Percentiles rank a stretch among this genome's conserved stretches.
phyloP scores from a whole-genome alignment of 2,113 vertebrate species.

The Hippopotamus amphibius region DNA sequence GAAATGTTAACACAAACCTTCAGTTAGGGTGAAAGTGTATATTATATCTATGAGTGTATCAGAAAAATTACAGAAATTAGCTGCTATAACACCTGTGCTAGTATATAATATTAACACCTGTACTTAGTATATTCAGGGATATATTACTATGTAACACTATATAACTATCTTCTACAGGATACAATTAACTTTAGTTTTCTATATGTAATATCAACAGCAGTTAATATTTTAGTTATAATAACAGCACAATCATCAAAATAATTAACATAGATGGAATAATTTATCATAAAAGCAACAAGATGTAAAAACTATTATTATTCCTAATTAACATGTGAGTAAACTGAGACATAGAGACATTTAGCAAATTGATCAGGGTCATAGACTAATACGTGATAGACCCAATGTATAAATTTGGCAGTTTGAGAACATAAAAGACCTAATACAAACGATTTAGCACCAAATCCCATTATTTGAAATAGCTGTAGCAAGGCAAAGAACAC shows the following conservation, averaged over 20 bases:
- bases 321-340: background rate
- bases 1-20: background rate
- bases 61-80: conserved; percentile 29
- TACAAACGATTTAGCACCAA: background rate
- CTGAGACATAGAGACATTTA: background rate
- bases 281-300: background rate
- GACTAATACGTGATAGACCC: background rate
- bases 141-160: background rate
- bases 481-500: background rate
- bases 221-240: background rate
- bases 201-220: background rate
- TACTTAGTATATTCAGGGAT: background rate
- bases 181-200: background rate
- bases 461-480: background rate
- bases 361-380: background rate
- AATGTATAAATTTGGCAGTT: background rate
- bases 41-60: background rate
- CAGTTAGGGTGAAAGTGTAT: background rate
- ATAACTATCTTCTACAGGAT: background rate
- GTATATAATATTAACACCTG: background rate
- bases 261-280: background rate
- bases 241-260: background rate
- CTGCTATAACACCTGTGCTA: background rate
- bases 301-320: background rate
- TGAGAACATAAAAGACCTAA: background rate